Conservation (phyloP, 2,888 invertebrate species). For the Yponomeuta malinellus region DNA sequence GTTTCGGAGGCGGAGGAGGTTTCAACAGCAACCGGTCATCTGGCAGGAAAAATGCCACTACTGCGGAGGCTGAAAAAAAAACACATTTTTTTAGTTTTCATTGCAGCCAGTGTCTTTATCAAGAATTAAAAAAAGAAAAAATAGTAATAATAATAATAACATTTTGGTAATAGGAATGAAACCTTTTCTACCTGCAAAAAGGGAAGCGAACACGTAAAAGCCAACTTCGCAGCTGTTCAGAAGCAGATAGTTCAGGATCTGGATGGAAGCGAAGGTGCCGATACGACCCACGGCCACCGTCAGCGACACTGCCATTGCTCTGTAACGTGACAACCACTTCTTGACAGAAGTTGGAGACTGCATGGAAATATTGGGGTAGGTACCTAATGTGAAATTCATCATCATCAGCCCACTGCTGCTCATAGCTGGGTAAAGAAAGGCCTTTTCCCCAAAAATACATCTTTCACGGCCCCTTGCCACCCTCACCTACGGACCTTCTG, state of each 20-base stretch:
- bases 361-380: no score
- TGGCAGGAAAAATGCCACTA: conserved; percentile 17
- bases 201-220: conserved; percentile 70
- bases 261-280: conserved; percentile 75
- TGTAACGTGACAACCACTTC: conserved; percentile 29
- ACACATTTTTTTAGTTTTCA: background rate
- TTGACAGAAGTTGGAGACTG: no score
- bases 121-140: no score
- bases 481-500: no score
- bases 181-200: conserved; percentile 48
- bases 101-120: background rate
- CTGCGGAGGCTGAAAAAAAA: conserved; percentile 17
- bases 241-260: conserved; percentile 76
- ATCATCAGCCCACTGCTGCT: no score
- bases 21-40: conserved; percentile 17
- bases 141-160: no score
- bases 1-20: background rate
- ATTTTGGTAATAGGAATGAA: no score
- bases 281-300: conserved; percentile 73
- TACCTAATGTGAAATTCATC: no score
- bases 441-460: no score
- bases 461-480: no score
- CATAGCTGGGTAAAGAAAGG: no score
- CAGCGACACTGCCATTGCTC: conserved; percentile 76
- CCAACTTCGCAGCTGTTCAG: conserved; percentile 74